Base-by-base conservation (phyloP, 2,888 invertebrate genomes). In the Spilosoma lubricipeda region DNA sequence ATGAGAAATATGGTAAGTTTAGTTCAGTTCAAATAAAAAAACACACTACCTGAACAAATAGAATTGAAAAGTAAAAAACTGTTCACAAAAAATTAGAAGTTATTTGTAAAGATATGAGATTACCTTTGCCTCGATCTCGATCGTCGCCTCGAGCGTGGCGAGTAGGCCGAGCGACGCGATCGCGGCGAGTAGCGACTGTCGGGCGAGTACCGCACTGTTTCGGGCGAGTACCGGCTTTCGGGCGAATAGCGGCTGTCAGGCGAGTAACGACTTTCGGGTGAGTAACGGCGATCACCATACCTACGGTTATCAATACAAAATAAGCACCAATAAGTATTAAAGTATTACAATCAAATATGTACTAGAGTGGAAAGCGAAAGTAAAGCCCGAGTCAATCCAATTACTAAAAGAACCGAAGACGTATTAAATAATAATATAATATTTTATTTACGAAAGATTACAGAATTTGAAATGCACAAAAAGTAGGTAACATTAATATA, bases 161-260 rank as follows among this genome's bases (percentile, higher is more conserved):
- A 89, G 86, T 91, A 92, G 1, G 90, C 84, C n/a, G 89, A 87
- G 23, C 88, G 90, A 23, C 88, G 84, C 67, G 84, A 75, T 0
- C 90, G 88, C 42, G 94, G 93, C 78, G 93, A 93, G 89, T 94
- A 94, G 13, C 90, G 88, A 56, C 88, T 89, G 76, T 96, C 96
- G 23, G 96, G 96, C 77, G 93, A 92, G 85, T 95, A 94, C 66
- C 95, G 88, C 72, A 91, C 86, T 70, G 95, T 91, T 75, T 93
- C 94, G n/a, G 95, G 93, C 81, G 94, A 92, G 86, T 93, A 95
- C 70, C 95, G 90, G 74, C 92, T 92, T 78, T 96, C 96, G 1
- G 96, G 96, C 74, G 96, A 96, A 90, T 97, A 97, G 65, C 97
- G 94, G n/a, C 89, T 89, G 59, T 89, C 90, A 1, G 94, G 92